Evolutionary conservation across 2,797 vertebrate genomes (phyloP), one percentile per base, ranked within the genome.

Genomic region (Sebastiscus albofasciatus): DNA sequence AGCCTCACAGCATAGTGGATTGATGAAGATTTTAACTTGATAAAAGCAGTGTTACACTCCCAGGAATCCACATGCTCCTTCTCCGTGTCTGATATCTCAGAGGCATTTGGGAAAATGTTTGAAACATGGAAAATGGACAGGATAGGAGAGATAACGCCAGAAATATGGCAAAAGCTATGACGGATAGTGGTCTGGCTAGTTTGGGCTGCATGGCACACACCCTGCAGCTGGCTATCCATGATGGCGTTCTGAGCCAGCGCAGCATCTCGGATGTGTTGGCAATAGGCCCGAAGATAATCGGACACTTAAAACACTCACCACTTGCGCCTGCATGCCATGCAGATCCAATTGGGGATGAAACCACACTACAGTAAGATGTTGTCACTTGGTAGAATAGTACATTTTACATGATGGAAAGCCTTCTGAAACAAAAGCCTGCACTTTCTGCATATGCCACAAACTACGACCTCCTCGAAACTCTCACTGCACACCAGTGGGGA

Each of bases 391-490:
- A 59, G 69, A 77, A 77, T 6, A 70, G 65, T 55, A 84, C 31
- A 9, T 76, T 73, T 7, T 79, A 75, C 18, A 83, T 64, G 31
- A 22, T 78, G 52, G 13, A 75, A 70, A 74, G 66, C 13, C 11
- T 70, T 59, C 60, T 79, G 7, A 66, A 75, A 70, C 66, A 70
- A 39, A 42, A 65, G 62, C 62, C 8, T 8, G 13, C 34, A 65
- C 36, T 65, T 39, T 33, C 22, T 59, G 16, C 72, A 34, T 71
- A 69, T 67, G 18, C 61, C 1, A 7, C 52, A 73, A 59, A 83
- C 14, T 74, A 58, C 1, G 10, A 80, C 36, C 34, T 76, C 58
- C 64, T 24, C 2, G 22, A 42, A 8, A 29, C 39, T 20, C 39
- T 67, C 13, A 61, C 16, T 36, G 64, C 18, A 10, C 49, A 80